These are phyloP conservation scores for Gallirallus australis DNA, from an alignment of 2,797 vertebrate genomes.

Conservation along the genomic window DNA sequence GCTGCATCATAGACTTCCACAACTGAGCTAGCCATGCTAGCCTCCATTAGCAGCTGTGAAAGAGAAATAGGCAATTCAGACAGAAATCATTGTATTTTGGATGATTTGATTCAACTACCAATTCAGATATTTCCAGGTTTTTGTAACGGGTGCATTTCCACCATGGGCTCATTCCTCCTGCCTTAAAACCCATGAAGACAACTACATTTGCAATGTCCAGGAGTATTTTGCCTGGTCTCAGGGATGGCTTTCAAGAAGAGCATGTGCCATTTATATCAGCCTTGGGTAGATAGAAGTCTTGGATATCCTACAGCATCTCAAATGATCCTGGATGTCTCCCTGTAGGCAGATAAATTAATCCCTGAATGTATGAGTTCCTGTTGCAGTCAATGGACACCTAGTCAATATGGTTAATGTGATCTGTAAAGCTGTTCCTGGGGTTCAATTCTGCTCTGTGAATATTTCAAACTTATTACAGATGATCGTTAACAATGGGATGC, in stretches of 20 bases:
- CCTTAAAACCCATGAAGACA: not conserved
- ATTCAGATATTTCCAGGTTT: not conserved
- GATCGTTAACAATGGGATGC: not conserved
- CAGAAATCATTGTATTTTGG: not conserved
- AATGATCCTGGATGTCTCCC: not conserved
- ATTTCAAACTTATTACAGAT: not conserved
- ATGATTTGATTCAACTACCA: not conserved
- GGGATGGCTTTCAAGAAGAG: not conserved
- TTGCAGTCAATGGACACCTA: not conserved
- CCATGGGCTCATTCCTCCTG: not conserved
- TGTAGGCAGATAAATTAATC: not conserved
- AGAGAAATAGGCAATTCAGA: not conserved
- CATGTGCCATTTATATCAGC: fast-evolving
- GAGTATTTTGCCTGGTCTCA: not conserved
- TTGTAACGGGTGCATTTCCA: not conserved
- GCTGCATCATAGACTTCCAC: not conserved
- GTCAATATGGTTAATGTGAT: not conserved
- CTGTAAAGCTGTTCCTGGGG: not conserved
- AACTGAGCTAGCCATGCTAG: not conserved
- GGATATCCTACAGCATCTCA: not conserved
- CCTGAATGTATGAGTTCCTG: not conserved
- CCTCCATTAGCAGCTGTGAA: not conserved
- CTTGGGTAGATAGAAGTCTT: not conserved
- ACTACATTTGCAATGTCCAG: not conserved
- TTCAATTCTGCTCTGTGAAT: not conserved